phyloP scores from a whole-genome alignment of 2,888 invertebrate genomes.

The Timema podura region DNA sequence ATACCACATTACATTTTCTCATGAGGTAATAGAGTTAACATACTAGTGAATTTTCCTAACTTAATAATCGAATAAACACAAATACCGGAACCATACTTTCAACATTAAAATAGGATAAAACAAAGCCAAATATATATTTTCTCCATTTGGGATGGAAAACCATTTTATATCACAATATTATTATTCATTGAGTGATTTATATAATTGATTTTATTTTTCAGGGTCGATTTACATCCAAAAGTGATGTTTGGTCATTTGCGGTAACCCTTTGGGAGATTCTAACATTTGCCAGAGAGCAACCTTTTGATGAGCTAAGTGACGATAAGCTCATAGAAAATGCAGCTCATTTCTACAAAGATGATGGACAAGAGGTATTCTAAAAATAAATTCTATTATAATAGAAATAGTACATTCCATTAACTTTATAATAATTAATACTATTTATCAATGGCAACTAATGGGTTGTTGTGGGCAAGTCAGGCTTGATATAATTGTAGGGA shows the following conservation, averaged over 20 bases:
- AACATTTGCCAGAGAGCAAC: slow-evolving; percentile 77
- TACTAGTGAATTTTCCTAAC: no score
- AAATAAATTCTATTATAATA: not conserved
- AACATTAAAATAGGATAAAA: no score
- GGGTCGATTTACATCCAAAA: slow-evolving; percentile 78
- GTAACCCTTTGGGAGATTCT: slow-evolving; percentile 85
- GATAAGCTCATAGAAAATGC: slow-evolving; percentile 80
- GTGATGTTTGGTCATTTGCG: slow-evolving; percentile 86
- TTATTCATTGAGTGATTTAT: no score
- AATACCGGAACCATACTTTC: no score
- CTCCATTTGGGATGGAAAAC: no score
- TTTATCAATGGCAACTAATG: not conserved
- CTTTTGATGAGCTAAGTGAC: slow-evolving; percentile 73
- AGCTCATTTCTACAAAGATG: slow-evolving; percentile 70
- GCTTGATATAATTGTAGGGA: no score
- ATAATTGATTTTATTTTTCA: slow-evolving; percentile 40
- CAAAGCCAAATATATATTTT: no score
- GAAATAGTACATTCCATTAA: not conserved
- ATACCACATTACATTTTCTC: no score
- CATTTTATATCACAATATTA: no score
- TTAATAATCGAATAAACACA: no score
- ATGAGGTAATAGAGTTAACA: no score
- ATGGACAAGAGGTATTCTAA: slow-evolving; percentile 61
- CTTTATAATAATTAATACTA: not conserved
- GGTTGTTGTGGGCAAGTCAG: not conserved